Base-by-base conservation (phyloP, 2,888 invertebrate species). In the Stegophylla sp. region DNA sequence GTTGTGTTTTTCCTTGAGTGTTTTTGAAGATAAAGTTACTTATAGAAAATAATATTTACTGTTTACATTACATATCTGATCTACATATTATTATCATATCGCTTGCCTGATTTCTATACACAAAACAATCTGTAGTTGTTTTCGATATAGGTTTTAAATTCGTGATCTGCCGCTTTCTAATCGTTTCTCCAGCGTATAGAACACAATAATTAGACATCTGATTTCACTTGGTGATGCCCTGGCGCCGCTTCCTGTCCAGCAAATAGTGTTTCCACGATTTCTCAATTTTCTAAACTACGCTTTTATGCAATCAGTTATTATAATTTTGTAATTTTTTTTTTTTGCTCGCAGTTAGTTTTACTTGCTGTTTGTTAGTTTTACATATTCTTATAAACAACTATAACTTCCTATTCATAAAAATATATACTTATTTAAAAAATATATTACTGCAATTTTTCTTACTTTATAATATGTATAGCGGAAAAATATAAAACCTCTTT, bases 161-260 rank as follows among this genome's bases (percentile, higher is more conserved):
- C 79, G 41, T 79, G 79, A 79, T 71, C 71, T 23, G 61, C n/a
- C 34, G 79, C 79, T 79, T 79, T 79, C 79, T 79, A 79, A 69
- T 69, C 69, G 69, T 69, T 69, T 71, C 61, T 71, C 59, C 71
- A 48, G 61, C 69, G 34, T 59, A 26, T 43, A 66, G 53, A 66
- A 53, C 5, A 71, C 53, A 66, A 76, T 76, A 28, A 61, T 61
- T 76, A 66, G 75, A 76, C 75, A 76, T 53, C 53, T 66, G 75
- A 76, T 76, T 76, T 76, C 75, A 76, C 75, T 66, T n/a, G 43
- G 34, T n/a, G 51, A n/a, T 76, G 26, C 53, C 66, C 26, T 26
- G 41, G 66, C 53, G 64, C n/a, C 75, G 43, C 34, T 76, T 76
- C 75, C 75, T 76, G 53, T 41, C 75, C 64, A 43, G 53, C 53